phyloP scores from a whole-genome alignment of 2,888 invertebrate genomes.

The Tupiocoris notatus region DNA sequence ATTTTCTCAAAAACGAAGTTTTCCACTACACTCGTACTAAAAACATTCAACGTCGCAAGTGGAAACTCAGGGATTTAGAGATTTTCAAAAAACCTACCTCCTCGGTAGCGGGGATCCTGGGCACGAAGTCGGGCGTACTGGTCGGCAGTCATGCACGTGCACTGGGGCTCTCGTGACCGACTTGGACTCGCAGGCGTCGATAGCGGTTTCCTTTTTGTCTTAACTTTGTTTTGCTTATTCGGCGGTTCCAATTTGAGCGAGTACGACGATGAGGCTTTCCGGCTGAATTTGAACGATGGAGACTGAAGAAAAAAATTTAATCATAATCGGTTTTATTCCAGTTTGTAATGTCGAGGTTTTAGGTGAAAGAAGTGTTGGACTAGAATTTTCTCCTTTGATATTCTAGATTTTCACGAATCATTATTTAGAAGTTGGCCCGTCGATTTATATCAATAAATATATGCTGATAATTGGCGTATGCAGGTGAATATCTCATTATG shows the following conservation, averaged over 20 bases:
- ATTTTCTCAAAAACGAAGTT: too few relatives aligned
- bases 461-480: too few relatives aligned
- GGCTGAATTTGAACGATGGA: conserved; percentile 95
- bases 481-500: too few relatives aligned
- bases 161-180: conserved; percentile 82
- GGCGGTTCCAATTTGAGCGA: conserved; percentile 91
- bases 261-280: conserved; percentile 95
- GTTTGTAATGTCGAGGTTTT: too few relatives aligned
- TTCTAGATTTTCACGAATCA: too few relatives aligned
- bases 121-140: conserved; percentile 82
- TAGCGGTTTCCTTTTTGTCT: conserved; percentile 83
- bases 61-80: too few relatives aligned
- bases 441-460: too few relatives aligned
- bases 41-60: too few relatives aligned
- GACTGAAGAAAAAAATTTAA: conserved; percentile 61
- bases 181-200: conserved; percentile 94
- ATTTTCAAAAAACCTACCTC: conserved; percentile 50
- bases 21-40: too few relatives aligned
- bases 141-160: conserved; percentile 93
- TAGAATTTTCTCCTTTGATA: too few relatives aligned
- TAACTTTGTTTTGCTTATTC: conserved; percentile 76
- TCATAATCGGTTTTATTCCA: background rate
- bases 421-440: too few relatives aligned
- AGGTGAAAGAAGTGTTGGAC: too few relatives aligned
- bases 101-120: conserved; percentile 79